Base-by-base conservation (phyloP, 2,888 invertebrate genomes). In the Celastrina argiolus region DNA sequence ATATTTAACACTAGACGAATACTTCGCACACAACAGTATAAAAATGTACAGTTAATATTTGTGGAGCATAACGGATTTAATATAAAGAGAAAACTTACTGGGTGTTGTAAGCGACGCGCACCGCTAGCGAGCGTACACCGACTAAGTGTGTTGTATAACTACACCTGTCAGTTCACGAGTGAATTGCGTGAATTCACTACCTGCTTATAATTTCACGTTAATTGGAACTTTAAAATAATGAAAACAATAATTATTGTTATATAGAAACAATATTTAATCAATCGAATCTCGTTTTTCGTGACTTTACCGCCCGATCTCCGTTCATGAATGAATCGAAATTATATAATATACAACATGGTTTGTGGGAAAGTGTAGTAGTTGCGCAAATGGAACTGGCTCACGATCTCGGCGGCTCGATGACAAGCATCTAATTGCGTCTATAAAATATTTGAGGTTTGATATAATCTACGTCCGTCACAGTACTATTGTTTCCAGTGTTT, bases 291-390 rank as follows among this genome's bases (percentile, higher is more conserved):
- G n/a, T n/a, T n/a, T n/a, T n/a, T n/a, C n/a, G n/a, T n/a, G 1
- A n/a, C 3, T 16, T 45, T n/a, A 45, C 45, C 45, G 16, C n/a
- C n/a, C n/a, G n/a, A 45, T 1, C 4, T n/a, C 16, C 16, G 6
- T n/a, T 12, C n/a, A 5, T n/a, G 8, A 26, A 58, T 31, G 58
- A 58, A 31, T 31, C n/a, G 31, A 58, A 28, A 31, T 58, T 58
- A 58, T 58, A 16, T 58, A 58, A 58, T 8, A 28, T 58, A 28
- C 8, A 28, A 56, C 14, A 58, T 56, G 28, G n/a, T 31, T 58
- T 31, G 28, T 58, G 58, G 58, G 58, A 58, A 58, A 58, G 58
- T 58, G n/a, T 45, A 45, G 45, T 45, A n/a, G 31, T 58, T 58
- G 58, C 31, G 58, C 28, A 58, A 58, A 31, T 58, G 28, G 28